Evolutionary conservation across 2,888 invertebrate species (phyloP), one percentile per base, ranked within the genome.

Genomic region (Orthosia gothica): DNA sequence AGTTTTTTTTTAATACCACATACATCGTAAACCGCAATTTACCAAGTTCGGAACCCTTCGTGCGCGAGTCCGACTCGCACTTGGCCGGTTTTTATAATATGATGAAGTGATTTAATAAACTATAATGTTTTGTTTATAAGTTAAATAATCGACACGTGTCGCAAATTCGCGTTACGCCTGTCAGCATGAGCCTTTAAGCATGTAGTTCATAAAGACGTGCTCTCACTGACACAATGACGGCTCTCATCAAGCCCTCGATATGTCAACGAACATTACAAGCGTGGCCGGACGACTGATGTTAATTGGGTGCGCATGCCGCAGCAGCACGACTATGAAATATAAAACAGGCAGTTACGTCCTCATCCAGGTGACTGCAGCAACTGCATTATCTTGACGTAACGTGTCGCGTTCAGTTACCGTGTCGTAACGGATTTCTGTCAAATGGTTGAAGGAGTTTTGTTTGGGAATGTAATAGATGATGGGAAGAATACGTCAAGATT

Each of bases 271-370:
- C 92, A 94, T 94, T 94, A 94, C 94, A 92, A 93, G 92, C 93
- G 89, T 91, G 89, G 89, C 15, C 88, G 87, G 93, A 92, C 94
- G 92, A 92, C 93, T 91, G 93, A 92, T 93, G 95, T 94, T 95
- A 95, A 95, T 95, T 95, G 95, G 94, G 95, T 93, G 94, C 94
- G 89, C 92, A 88, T 87, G 89, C 92, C 92, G 89, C 91, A 89
- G 86, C 91, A 87, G 87, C 84, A 90, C 89, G 87, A 81, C 91
- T 90, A 92, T 94, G 93, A 94, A 95, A 95, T 93, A 94, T 95
- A 93, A 93, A 94, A 92, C 91, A 91, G 90, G 78, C 81, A 66
- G 84, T 86, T 87, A 88, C 40, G 40, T 40, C 40, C 40, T 40
- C 40, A 40, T 40, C 81, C 87, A 88, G 89, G 87, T 87, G 85